Base-by-base conservation (phyloP, 2,797 vertebrate genomes). In the Chaenodraco wilsoni region DNA sequence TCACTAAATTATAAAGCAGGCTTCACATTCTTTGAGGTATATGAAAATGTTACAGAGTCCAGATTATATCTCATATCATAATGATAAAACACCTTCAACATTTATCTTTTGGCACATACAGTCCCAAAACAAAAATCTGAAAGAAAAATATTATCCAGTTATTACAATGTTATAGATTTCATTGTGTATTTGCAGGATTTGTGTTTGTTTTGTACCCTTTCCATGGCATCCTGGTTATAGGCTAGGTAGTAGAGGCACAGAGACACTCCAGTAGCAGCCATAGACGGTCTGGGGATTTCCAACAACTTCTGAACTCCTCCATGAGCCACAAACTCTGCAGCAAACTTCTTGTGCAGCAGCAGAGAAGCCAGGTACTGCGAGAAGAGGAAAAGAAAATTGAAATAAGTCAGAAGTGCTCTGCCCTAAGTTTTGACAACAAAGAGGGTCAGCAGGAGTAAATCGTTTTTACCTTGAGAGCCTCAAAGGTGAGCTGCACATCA, bases 141-240 rank as follows among this genome's bases (percentile, higher is more conserved):
- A 43, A 61, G 0, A 14, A 64, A 48, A 49, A 31, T 10, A 2
- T 0, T 6, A 9, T 10, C 51, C 14, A 46, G n/a, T 52, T n/a
- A 40, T 15, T 15, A 6, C 44, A 55, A 17, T 50, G 23, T 56
- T 58, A 1, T n/a, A n/a, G 16, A 31, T 44, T 48, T 49, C 3
- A 44, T 15, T 68, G 27, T 3, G 14, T 13, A 31, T 33, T 16
- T 71, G 41, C 19, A 27, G 21, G 2, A 4, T 17, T 11, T 14
- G 23, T 69, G 14, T 68, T 16, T 51, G 11, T 59, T 86, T 23
- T 23, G 6, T 94, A 99, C 98, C 95, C 98, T 94, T 91, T 99
- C 98, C 98, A 99, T 99, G 46, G 98, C 98, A 68, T 99, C 98
- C 91, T 99, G 98, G 89, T 99, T 99, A 86, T 99, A 99, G 8